Percentiles rank a stretch among this genome's conserved stretches.
Evolutionary conservation across 2,797 vertebrate genomes (phyloP).

Genomic region (Pampus argenteus): DNA sequence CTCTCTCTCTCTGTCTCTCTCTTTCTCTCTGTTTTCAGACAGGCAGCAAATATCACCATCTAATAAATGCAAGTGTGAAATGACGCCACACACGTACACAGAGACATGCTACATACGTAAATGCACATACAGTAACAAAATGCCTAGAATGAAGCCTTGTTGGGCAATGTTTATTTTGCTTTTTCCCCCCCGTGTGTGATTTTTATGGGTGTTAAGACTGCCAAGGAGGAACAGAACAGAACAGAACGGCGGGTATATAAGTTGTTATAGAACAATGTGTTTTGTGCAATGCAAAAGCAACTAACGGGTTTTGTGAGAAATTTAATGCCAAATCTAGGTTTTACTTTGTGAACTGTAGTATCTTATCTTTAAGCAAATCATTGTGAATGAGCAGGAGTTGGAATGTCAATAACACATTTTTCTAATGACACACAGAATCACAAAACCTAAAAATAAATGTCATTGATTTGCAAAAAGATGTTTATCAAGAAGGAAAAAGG

Average conservation of each 20-base stretch:
- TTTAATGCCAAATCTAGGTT: constrained; percentile 12
- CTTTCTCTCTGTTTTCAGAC: constrained; percentile 1
- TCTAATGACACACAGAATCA: constrained; percentile 35
- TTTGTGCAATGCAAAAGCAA: no score
- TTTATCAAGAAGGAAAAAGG: constrained; percentile 11
- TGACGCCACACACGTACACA: constrained; percentile 11
- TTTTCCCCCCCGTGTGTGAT: constrained; percentile 49
- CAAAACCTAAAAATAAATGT: no score
- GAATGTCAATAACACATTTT: constrained; percentile 42
- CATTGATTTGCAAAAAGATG: background rate
- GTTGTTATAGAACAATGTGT: constrained; percentile 18
- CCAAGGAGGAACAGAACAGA: constrained; percentile 18
- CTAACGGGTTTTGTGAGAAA: constrained; percentile 19
- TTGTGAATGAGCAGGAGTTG: constrained; percentile 4
- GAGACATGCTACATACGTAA: constrained; percentile 36
- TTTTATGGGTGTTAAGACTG: constrained; percentile 50
- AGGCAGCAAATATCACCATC: background rate
- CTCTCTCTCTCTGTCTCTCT: no score
- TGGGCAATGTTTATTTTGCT: constrained; percentile 63
- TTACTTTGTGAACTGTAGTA: constrained; percentile 12
- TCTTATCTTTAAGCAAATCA: constrained; percentile 24
- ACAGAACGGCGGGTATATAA: constrained; percentile 17
- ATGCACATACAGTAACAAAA: constrained; percentile 39
- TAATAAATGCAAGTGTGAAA: constrained; percentile 27
- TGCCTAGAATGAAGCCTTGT: constrained; percentile 43